These are phyloP conservation scores for Caloenas nicobarica DNA, from an alignment of 2,113 vertebrate species.

Conservation along the genomic window DNA sequence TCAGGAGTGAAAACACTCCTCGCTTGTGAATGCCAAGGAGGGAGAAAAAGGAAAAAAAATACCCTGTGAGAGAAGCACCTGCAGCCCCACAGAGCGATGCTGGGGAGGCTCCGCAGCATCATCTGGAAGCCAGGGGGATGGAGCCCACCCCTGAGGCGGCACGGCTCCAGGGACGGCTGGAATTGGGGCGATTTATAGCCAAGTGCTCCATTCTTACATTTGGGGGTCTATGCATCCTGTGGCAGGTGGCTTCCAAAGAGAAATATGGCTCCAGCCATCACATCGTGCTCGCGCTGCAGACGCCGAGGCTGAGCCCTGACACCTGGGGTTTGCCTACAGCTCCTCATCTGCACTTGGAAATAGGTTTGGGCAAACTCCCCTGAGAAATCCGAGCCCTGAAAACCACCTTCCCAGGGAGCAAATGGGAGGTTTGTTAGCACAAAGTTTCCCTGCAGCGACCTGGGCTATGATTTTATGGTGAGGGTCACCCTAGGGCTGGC, in stretches of 20 bases:
- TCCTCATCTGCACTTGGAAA: background rate
- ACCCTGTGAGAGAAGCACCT: background rate
- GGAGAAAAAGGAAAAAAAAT: background rate
- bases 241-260: background rate
- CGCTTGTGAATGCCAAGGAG: background rate
- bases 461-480: background rate
- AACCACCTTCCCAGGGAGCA: background rate
- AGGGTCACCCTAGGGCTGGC: background rate
- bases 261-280: background rate
- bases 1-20: background rate
- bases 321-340: accelerated
- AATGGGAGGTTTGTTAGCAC: background rate
- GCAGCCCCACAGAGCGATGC: background rate
- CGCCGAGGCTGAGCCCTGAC: background rate
- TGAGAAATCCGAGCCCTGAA: background rate
- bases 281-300: background rate
- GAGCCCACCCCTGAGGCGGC: background rate
- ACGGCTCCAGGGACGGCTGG: background rate
- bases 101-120: accelerated
- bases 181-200: background rate
- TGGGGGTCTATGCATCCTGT: background rate
- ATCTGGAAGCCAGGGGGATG: accelerated
- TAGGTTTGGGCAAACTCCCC: background rate
- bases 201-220: background rate
- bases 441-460: accelerated